A percentile compares a stretch with the other conserved stretches of the same genome.
These are phyloP conservation scores for Lasioglossum vierecki DNA, from an alignment of 2,888 invertebrate genomes.

Conservation along the genomic window DNA sequence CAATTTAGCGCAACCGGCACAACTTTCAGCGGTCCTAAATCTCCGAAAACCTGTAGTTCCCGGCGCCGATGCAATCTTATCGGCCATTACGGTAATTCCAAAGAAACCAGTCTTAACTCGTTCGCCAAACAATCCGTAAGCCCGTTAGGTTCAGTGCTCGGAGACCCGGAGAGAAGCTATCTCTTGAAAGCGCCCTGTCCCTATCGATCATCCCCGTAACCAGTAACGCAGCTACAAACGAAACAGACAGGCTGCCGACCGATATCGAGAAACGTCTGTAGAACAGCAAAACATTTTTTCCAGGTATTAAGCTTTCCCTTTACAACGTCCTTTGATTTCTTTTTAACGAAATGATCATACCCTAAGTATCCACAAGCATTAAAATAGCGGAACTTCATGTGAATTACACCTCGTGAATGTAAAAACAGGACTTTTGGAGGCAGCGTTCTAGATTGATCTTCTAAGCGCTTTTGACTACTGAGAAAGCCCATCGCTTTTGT, in stretches of 20 bases:
- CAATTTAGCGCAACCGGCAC: background rate
- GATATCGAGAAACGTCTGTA: background rate
- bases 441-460: too few relatives aligned
- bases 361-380: too few relatives aligned
- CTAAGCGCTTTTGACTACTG: too few relatives aligned
- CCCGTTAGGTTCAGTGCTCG: background rate
- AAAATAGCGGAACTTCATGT: too few relatives aligned
- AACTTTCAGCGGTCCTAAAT: background rate
- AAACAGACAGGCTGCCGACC: background rate
- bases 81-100: conserved; percentile 25
- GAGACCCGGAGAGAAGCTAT: background rate
- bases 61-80: background rate
- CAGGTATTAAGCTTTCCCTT: too few relatives aligned
- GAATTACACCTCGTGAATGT: too few relatives aligned
- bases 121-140: conserved; percentile 1
- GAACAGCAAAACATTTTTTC: background rate
- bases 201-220: background rate
- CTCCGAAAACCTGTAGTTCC: background rate
- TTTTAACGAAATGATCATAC: too few relatives aligned
- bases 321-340: too few relatives aligned
- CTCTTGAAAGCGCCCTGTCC: background rate
- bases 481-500: too few relatives aligned
- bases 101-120: conserved; percentile 48
- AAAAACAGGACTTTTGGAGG: too few relatives aligned
- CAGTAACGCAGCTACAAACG: conserved; percentile 1